Conservation (phyloP, 2,113 vertebrate genomes). For the Pseudopodoces humilis region DNA sequence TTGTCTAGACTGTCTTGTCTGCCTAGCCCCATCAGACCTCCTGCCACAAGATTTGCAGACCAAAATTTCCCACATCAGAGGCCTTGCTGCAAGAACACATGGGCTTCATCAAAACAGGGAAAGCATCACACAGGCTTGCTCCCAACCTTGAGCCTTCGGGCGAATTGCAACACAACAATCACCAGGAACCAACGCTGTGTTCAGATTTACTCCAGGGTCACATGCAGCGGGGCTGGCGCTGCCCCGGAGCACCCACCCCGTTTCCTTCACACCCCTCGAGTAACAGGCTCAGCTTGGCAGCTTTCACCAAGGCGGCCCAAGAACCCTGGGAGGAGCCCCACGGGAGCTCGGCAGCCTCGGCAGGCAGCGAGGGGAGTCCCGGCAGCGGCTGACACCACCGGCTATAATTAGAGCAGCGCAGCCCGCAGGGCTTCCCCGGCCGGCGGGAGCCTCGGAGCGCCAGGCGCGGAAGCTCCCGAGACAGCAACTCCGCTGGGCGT, state of each 20-base stretch:
- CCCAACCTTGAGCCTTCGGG: fast-evolving
- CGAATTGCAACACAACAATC: fast-evolving
- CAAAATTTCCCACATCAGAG: not conserved
- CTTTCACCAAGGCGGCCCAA: not conserved
- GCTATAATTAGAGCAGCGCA: conserved; percentile 12
- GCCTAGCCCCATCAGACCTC: not conserved
- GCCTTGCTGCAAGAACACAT: not conserved
- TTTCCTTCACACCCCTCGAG: not conserved
- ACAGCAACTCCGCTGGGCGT: not conserved
- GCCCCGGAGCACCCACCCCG: not conserved
- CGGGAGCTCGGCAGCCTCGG: not conserved
- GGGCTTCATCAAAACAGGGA: no score
- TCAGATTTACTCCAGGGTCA: no score
- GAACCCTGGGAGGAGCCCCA: not conserved
- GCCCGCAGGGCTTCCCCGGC: not conserved
- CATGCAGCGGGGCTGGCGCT: fast-evolving
- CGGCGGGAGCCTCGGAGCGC: not conserved
- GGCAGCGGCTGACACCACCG: not conserved
- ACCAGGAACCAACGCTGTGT: fast-evolving
- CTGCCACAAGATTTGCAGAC: fast-evolving
- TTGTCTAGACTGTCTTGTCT: fast-evolving
- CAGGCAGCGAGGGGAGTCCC: not conserved
- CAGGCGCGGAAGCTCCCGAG: not conserved
- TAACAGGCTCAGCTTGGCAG: not conserved
- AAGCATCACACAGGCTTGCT: not conserved